Evolutionary conservation across 2,797 vertebrate genomes (phyloP), one percentile per base, ranked within the genome.

Genomic region (Passerculus sandwichensis): DNA sequence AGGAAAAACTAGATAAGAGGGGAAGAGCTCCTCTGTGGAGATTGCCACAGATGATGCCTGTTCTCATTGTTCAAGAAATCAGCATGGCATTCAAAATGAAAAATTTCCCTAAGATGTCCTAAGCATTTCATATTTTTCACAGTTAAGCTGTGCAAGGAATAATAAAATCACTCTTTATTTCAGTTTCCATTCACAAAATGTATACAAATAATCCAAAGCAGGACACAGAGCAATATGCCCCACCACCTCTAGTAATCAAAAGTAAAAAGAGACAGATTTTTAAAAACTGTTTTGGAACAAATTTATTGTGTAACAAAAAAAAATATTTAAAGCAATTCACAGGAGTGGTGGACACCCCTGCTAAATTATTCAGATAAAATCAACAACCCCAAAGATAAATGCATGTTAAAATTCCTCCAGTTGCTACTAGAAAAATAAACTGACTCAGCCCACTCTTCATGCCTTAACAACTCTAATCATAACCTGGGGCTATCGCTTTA

Each of bases 1-100:
- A 91, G 61, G 93, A 96, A 96, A 97, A 93, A 94, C 93, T 56
- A 85, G 87, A 18, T 88, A 94, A 80, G 11, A 82, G 29, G 71
- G 64, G 45, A 95, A 96, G 87, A 88, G 71, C 29, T 91, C 17
- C 71, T 75, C 51, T 60, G 23, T 62, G 51, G 62, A 87, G 82
- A 66, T 25, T 94, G 71, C 74, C 77, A 90, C 74, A 76, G 79
- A 57, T 65, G n/a, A 70, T 7, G 3, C n/a, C 26, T 77, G 48
- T 84, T 86, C 89, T 85, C 45, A n/a, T n/a, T 3, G 5, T 65
- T 89, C 62, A 78, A 88, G 53, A 93, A 78, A 84, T 25, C 20
- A 76, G 45, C 20, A 22, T 4, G 23, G 54, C 27, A 70, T 60
- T 27, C 50, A 85, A 91, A 95, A 79, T 21, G 10, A 76, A 71